Conservation (phyloP, 2,888 invertebrate species). For the Cerceris rybyensis region DNA sequence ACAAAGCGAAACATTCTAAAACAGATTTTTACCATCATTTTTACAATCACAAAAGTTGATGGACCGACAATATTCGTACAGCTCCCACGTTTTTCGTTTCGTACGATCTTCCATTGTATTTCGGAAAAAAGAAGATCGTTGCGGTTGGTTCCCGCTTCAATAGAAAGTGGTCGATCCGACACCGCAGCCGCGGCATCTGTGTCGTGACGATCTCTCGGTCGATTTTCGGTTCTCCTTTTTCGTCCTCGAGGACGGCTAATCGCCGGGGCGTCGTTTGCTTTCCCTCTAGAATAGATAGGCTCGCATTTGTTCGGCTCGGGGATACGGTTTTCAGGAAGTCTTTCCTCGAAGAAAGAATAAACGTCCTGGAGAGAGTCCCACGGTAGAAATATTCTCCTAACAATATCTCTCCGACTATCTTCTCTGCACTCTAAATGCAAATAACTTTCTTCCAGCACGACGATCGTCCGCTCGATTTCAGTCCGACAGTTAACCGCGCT, state of each 20-base stretch:
- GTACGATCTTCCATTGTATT: conserved; percentile 25
- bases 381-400: background rate
- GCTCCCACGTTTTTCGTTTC: conserved; percentile 38
- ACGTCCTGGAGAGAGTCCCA: background rate
- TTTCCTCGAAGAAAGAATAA: conserved; percentile 1
- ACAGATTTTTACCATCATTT: background rate
- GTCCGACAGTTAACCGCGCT: no score
- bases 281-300: conserved; percentile 27
- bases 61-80: conserved; percentile 28
- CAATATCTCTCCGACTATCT: background rate
- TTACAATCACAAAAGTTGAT: conserved; percentile 2
- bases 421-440: background rate
- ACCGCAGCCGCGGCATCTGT: conserved; percentile 53
- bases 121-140: conserved; percentile 36
- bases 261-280: conserved; percentile 48
- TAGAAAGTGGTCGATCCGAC: conserved; percentile 53
- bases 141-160: conserved; percentile 45
- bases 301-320: conserved; percentile 13
- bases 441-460: no score
- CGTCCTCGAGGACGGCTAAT: conserved; percentile 45
- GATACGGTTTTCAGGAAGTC: conserved; percentile 15
- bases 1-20: no score
- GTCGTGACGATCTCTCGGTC: conserved; percentile 51
- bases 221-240: conserved; percentile 53
- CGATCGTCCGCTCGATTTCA: no score